phyloP scores from a whole-genome alignment of 2,113 vertebrate genomes.

The Meriones unguiculatus region DNA sequence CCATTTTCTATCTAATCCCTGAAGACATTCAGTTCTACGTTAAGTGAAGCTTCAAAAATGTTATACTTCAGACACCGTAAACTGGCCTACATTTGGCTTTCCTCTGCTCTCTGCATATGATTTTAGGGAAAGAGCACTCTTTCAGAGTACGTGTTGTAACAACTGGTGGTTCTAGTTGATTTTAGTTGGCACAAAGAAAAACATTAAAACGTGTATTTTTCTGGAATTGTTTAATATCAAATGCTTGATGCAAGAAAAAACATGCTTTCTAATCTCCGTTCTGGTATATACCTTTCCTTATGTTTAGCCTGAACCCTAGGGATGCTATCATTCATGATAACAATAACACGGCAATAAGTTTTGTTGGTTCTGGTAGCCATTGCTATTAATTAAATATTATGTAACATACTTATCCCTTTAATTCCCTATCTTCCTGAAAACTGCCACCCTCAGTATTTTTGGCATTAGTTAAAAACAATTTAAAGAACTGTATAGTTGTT shows the following conservation, averaged over 20 bases:
- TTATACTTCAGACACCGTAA: not conserved
- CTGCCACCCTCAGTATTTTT: not conserved
- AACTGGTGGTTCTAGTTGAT: conserved; percentile 86
- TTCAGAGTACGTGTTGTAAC: conserved; percentile 72
- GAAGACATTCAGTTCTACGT: not conserved
- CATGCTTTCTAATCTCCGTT: conserved; percentile 79
- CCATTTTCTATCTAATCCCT: not conserved
- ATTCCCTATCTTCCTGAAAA: not conserved
- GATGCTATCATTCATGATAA: not conserved
- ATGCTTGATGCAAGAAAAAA: conserved; percentile 84
- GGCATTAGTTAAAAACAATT: not conserved
- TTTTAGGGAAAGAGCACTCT: not conserved
- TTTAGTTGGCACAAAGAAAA: conserved; percentile 84
- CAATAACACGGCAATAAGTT: not conserved
- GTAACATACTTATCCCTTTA: not conserved
- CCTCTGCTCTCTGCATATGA: not conserved
- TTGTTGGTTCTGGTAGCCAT: not conserved
- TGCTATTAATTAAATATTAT: not conserved
- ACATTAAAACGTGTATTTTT: conserved; percentile 85
- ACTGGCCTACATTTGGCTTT: not conserved
- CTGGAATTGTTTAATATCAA: conserved; percentile 84
- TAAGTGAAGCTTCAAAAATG: not conserved
- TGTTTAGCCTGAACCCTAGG: not conserved
- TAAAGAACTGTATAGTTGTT: accelerated
- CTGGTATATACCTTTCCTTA: conserved; percentile 62